Conservation (phyloP, 2,888 invertebrate genomes). For the Pollenia angustigena region DNA sequence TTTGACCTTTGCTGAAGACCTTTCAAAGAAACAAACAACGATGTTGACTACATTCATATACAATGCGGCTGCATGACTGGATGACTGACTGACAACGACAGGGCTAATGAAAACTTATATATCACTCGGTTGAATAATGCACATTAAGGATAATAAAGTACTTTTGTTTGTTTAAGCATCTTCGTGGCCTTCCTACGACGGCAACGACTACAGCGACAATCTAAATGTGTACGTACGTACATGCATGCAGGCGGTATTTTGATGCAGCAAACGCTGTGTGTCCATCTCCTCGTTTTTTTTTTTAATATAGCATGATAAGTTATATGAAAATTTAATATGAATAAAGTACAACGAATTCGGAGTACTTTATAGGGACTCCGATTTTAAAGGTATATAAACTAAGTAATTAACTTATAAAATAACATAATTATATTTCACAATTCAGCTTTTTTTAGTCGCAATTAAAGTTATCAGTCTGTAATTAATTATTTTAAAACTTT, state of each 20-base stretch:
- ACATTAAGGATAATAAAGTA: slow-evolving; percentile 78
- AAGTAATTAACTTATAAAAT: too few relatives aligned
- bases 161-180: slow-evolving; percentile 75
- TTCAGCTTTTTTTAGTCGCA: not conserved
- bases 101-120: slow-evolving; percentile 76
- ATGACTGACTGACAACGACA: slow-evolving; percentile 70
- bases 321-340: slow-evolving; percentile 38
- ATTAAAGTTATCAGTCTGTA: too few relatives aligned
- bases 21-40: slow-evolving; percentile 65
- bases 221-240: not conserved
- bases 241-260: slow-evolving; percentile 44
- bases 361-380: not conserved
- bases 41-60: slow-evolving; percentile 41
- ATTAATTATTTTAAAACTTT: too few relatives aligned
- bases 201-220: slow-evolving; percentile 32
- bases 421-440: not conserved
- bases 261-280: slow-evolving; percentile 33
- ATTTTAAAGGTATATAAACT: too few relatives aligned
- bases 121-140: slow-evolving; percentile 75
- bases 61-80: slow-evolving; percentile 60
- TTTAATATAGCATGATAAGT: slow-evolving; percentile 46
- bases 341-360: slow-evolving; percentile 16
- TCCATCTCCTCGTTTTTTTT: slow-evolving; percentile 12
- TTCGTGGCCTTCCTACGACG: slow-evolving; percentile 60
- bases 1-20: slow-evolving; percentile 74